These are phyloP conservation scores for Eupithecia vulgata DNA, from an alignment of 2,888 invertebrate genomes.

Conservation along the genomic window DNA sequence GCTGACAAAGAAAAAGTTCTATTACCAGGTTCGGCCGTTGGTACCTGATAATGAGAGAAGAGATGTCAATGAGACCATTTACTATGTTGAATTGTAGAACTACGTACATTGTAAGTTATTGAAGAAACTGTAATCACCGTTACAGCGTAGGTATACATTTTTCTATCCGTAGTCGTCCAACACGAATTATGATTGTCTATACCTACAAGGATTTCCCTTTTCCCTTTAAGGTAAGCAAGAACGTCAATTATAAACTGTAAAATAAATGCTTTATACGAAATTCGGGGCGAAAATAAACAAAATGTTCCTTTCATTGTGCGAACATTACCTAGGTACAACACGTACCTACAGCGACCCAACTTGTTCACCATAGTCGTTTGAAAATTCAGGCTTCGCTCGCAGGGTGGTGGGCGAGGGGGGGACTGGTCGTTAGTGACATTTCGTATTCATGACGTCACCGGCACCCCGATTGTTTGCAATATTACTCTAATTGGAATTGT, in stretches of 20 bases:
- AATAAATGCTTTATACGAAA: conserved; percentile 3
- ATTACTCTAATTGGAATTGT: conserved; percentile 84
- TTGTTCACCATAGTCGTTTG: conserved; percentile 67
- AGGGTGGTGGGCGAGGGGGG: conserved; percentile 46
- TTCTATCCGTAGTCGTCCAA: neutral
- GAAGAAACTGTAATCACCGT: neutral
- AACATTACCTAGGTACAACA: conserved; percentile 35
- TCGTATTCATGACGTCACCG: conserved; percentile 83
- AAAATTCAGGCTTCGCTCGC: conserved; percentile 75
- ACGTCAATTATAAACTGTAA: conserved; percentile 4
- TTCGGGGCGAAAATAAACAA: conserved; percentile 26
- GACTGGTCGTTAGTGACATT: conserved; percentile 82
- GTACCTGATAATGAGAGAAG: conserved; percentile 51
- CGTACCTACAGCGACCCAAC: conserved; percentile 43
- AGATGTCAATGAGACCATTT: conserved; percentile 46
- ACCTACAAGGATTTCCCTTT: neutral
- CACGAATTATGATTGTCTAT: neutral
- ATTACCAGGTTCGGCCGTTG: conserved; percentile 55
- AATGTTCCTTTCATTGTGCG: conserved; percentile 31
- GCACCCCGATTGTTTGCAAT: conserved; percentile 83
- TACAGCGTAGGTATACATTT: too few species aligned
- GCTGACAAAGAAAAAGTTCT: conserved; percentile 44
- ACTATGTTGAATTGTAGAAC: conserved; percentile 38
- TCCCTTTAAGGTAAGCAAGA: neutral
- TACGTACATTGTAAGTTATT: neutral